Percentiles rank a stretch among this genome's conserved stretches.
Evolutionary conservation across 2,113 vertebrate species (phyloP).

Genomic region (Passer domesticus): DNA sequence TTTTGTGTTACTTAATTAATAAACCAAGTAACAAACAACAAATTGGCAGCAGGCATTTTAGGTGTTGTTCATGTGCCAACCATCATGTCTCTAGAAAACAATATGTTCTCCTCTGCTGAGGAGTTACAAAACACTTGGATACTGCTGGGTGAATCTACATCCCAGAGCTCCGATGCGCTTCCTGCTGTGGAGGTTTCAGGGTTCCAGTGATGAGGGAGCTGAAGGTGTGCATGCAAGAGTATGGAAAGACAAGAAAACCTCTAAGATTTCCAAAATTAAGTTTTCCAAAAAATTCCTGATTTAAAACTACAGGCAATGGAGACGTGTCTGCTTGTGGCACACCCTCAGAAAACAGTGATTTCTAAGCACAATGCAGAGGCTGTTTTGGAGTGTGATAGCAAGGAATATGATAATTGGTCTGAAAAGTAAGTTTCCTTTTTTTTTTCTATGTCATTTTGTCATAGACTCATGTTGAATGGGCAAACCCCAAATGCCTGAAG

Average conservation of each 20-base stretch:
- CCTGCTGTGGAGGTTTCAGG: not conserved
- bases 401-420: accelerated
- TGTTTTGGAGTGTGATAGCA: not conserved
- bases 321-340: not conserved
- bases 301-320: not conserved
- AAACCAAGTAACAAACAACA: conserved; percentile 65
- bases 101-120: conserved; percentile 35
- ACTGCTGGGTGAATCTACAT: not conserved
- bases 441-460: not conserved
- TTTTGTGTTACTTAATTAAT: conserved; percentile 71
- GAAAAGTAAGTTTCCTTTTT: not conserved
- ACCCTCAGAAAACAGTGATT: not conserved
- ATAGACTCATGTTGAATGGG: not conserved
- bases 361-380: not conserved
- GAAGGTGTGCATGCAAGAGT: not conserved
- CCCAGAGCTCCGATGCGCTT: not conserved
- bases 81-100: conserved; percentile 37
- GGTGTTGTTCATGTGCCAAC: conserved; percentile 65
- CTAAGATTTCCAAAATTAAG: not conserved
- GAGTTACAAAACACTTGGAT: conserved; percentile 37
- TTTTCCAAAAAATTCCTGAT: not conserved
- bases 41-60: conserved; percentile 66
- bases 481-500: not conserved
- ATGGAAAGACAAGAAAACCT: not conserved
- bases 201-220: not conserved